Evolutionary conservation across 37 sponge, comb jelly and placozoan genomes (phyloP), one percentile per base, ranked within the genome.

Genomic region (Tethya wilhelma): DNA sequence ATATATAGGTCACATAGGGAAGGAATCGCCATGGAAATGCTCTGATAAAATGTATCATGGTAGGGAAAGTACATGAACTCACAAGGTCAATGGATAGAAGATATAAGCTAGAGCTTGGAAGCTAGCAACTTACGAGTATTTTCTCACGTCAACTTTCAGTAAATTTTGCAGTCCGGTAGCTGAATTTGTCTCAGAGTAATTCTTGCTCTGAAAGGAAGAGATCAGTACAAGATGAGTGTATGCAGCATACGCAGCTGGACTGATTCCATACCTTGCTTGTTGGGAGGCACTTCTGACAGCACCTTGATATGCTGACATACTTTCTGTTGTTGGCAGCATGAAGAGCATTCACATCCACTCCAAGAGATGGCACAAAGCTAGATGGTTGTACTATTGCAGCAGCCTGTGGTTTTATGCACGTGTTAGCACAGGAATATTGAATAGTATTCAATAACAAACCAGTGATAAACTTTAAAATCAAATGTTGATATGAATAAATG

Each of bases 321-420:
- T 88, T 83, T 59, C 44, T 45, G 26, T 62, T 34, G 19, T 23
- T 44, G 33, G 67, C 70, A 22, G 57, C 56, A 56, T 72, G 76
- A 29, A 78, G 73, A 56, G 57, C 59, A 7, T 19, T 44, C 1
- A 38, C 26, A 38, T 57, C 36, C 26, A 90, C 23, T 12, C 77
- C 91, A 44, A 90, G 73, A 0, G 82, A 81, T 2, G 91, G 91
- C 2, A 57, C 59, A 66, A 89, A n/a, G n/a, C n/a, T n/a, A n/a
- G n/a, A n/a, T n/a, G n/a, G n/a, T n/a, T n/a, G n/a, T n/a, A n/a
- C n/a, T n/a, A n/a, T n/a, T n/a, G n/a, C n/a, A n/a, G n/a, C n/a
- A n/a, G n/a, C n/a, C n/a, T n/a, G n/a, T n/a, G n/a, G n/a, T n/a
- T n/a, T n/a, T n/a, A n/a, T n/a, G n/a, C n/a, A n/a, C n/a, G n/a